Conservation (phyloP, 2,888 invertebrate species). For the Hemaris fuciformis region DNA sequence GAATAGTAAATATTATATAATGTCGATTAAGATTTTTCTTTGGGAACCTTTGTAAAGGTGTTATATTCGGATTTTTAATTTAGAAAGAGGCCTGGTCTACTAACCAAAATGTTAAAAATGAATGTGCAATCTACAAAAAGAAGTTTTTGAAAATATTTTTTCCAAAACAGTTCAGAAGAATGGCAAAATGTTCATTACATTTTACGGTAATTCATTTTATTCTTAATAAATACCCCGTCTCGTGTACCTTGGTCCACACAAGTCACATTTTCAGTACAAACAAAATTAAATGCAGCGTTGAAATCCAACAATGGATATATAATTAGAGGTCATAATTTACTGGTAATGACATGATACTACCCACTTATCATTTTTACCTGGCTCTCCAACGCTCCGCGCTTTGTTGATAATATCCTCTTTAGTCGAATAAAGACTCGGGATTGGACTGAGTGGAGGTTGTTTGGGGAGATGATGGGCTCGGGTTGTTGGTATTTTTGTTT, state of each 20-base stretch:
- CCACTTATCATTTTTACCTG: conserved; percentile 55
- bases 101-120: no score
- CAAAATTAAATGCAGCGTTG: conserved; percentile 71
- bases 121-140: no score
- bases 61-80: no score
- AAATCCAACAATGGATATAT: conserved; percentile 68
- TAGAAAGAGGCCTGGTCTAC: no score
- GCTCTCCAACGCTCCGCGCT: conserved; percentile 26
- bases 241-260: conserved; percentile 29
- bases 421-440: conserved; percentile 21
- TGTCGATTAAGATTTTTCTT: no score
- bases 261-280: conserved; percentile 50
- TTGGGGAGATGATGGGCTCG: background rate
- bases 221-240: conserved; percentile 12
- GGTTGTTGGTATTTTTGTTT: background rate
- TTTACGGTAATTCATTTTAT: no score
- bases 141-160: no score
- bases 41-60: no score
- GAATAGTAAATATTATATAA: no score
- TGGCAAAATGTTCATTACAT: background rate
- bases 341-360: conserved; percentile 37
- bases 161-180: no score
- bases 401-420: conserved; percentile 23
- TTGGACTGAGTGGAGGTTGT: conserved; percentile 16
- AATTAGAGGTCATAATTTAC: conserved; percentile 75